Evolutionary conservation across 1,140 invertebrate genomes (phyloP).

Genomic region (Aphis gossypii): DNA sequence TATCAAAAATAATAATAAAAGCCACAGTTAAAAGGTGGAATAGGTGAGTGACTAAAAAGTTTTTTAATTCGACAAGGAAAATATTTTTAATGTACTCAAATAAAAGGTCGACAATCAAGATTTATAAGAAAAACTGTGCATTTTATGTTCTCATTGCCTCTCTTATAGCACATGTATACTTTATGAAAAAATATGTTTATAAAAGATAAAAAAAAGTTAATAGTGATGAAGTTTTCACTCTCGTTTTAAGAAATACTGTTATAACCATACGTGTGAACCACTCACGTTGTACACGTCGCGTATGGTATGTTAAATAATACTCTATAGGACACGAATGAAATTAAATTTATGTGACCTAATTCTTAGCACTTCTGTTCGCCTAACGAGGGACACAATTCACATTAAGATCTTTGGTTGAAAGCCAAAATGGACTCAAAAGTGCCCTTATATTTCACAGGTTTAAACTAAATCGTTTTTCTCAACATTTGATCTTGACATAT

Average conservation of each 20-base stretch:
- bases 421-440: slow-evolving; percentile 3
- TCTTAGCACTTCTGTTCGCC: neutral
- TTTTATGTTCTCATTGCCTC: neutral
- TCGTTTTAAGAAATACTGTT: neutral
- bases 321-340: neutral
- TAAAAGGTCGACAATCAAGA: slow-evolving; percentile 27
- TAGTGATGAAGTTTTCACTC: neutral
- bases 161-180: neutral
- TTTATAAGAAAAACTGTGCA: slow-evolving; percentile 36
- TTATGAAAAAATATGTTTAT: neutral
- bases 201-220: neutral
- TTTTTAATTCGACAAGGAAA: slow-evolving; percentile 53
- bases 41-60: slow-evolving; percentile 41
- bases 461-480: neutral
- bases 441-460: slow-evolving; percentile 24
- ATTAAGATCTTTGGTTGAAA: neutral
- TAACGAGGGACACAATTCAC: neutral
- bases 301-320: neutral
- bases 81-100: slow-evolving; percentile 41
- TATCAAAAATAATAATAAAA: slow-evolving; percentile 57
- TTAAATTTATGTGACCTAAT: neutral
- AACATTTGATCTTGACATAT: slow-evolving; percentile 47
- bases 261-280: neutral
- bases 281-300: neutral
- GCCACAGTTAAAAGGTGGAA: slow-evolving; percentile 20